Evolutionary conservation across 1,140 invertebrate genomes (phyloP), one percentile per base, ranked within the genome.

Genomic region (Penaeus chinensis): DNA sequence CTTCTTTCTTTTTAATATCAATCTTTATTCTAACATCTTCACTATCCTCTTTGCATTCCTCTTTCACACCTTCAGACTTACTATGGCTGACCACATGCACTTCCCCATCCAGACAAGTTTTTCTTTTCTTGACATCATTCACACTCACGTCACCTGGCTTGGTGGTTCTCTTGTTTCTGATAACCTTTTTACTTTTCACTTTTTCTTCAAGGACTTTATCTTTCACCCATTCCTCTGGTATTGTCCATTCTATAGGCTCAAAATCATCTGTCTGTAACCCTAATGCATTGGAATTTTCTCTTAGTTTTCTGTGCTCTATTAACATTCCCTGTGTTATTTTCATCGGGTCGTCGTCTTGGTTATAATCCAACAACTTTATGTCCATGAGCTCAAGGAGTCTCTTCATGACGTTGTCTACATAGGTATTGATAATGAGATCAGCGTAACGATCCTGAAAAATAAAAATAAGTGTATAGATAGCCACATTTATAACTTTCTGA

Each of bases 391-490:
- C 94, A 93, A 96, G 95, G 2, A 99, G 93, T 91, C 94, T 94
- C 84, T 93, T 93, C 91, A 99, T 94, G 62, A 99, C 94, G 89
- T 95, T 94, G 93, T 99, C 98, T 11, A 99, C 96, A 93, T 97
- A 98, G 61, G 95, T 95, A 91, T 97, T 95, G 89, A 99, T 97
- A 79, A 97, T 94, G 78, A 99, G 92, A 92, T 98, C 95, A 54
- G 97, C 96, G 93, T 98, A 97, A 91, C 96, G 97, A 91, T 99
- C 97, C 96, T 97, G 77, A 32, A 27, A 27, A 74, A 13, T 63
- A 60, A 22, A 42, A 80, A 61, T 61, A 16, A 54, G 2, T 2
- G 10, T 13, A 54, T 54, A 47, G 47, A 47, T 47, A 54, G 16
- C 0, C 54, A 54, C 54, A 54, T 54, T 16, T 16, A 54, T 11